Evolutionary conservation across 2,888 invertebrate genomes (phyloP).

Genomic region (Dasysyrphus tricinctus): DNA sequence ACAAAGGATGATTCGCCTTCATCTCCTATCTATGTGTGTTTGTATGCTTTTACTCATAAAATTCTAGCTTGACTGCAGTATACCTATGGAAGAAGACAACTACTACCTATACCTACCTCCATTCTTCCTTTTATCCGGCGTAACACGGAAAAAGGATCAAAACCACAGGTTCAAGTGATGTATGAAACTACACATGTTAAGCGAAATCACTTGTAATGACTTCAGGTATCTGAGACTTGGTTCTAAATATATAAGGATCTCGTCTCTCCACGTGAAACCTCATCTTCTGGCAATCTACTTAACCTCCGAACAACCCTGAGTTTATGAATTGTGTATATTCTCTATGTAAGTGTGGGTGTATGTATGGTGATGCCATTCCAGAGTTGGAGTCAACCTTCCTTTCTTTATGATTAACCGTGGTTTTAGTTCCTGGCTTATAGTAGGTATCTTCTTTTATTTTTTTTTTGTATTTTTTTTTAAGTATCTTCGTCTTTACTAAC

Average conservation of each 20-base stretch:
- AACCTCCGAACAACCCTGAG: slow-evolving; percentile 57
- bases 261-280: slow-evolving; percentile 41
- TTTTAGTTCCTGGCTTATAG: slow-evolving; percentile 46
- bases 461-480: slow-evolving; percentile 11
- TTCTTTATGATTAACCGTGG: slow-evolving; percentile 60
- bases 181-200: slow-evolving; percentile 73
- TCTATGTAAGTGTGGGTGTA: not conserved
- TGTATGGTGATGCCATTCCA: not conserved
- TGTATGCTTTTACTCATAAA: slow-evolving; percentile 19
- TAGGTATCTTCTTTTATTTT: slow-evolving; percentile 13
- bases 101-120: slow-evolving; percentile 5
- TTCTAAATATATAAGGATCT: slow-evolving; percentile 9
- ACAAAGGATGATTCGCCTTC: slow-evolving; percentile 69
- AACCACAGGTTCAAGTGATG: slow-evolving; percentile 66
- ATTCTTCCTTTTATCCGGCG: not conserved
- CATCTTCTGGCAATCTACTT: slow-evolving; percentile 66
- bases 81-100: slow-evolving; percentile 12
- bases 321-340: slow-evolving; percentile 62
- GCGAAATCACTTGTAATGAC: slow-evolving; percentile 74
- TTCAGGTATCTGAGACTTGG: slow-evolving; percentile 58
- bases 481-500: slow-evolving; percentile 26
- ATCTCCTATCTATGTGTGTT: slow-evolving; percentile 7
- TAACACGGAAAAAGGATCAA: slow-evolving; percentile 6
- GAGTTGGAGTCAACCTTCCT: slow-evolving; percentile 28
- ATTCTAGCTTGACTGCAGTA: slow-evolving; percentile 44